Evolutionary conservation across 2,888 invertebrate species (phyloP).

Genomic region (Notodonta dromedarius): DNA sequence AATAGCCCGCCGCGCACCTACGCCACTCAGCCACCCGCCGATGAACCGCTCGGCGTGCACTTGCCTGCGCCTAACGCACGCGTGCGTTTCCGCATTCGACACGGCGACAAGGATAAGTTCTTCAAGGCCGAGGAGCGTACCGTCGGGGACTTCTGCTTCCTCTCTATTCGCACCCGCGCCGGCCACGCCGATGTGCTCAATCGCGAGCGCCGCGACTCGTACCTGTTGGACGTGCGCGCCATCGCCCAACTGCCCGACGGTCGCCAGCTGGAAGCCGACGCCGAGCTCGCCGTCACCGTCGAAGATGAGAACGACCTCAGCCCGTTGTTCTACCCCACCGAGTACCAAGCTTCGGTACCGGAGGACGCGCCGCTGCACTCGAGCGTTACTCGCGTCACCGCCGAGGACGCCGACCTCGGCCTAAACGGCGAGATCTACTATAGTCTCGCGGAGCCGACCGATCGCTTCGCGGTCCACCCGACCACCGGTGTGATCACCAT

Average conservation of each 20-base stretch:
- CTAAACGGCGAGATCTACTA: conserved; percentile 99
- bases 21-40: conserved; percentile 87
- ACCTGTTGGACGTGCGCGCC: conserved; percentile 89
- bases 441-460: conserved; percentile 92
- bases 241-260: conserved; percentile 84
- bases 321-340: conserved; percentile 95
- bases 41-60: conserved; percentile 92
- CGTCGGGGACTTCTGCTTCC: conserved; percentile 97
- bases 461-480: conserved; percentile 96
- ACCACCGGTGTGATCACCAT: conserved; percentile 94
- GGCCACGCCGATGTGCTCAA: conserved; percentile 95
- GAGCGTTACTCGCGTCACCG: conserved; percentile 91
- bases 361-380: conserved; percentile 95
- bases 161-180: conserved; percentile 94
- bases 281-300: conserved; percentile 88
- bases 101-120: conserved; percentile 94
- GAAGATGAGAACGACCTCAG: conserved; percentile 95
- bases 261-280: conserved; percentile 87
- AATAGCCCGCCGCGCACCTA: conserved; percentile 96
- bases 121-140: conserved; percentile 96
- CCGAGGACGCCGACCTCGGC: conserved; percentile 98
- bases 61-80: conserved; percentile 66
- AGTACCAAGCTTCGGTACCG: conserved; percentile 93
- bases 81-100: conserved; percentile 93
- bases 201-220: conserved; percentile 94